Evolutionary conservation across 2,113 vertebrate genomes (phyloP).

Genomic region (Caranx melampygus): DNA sequence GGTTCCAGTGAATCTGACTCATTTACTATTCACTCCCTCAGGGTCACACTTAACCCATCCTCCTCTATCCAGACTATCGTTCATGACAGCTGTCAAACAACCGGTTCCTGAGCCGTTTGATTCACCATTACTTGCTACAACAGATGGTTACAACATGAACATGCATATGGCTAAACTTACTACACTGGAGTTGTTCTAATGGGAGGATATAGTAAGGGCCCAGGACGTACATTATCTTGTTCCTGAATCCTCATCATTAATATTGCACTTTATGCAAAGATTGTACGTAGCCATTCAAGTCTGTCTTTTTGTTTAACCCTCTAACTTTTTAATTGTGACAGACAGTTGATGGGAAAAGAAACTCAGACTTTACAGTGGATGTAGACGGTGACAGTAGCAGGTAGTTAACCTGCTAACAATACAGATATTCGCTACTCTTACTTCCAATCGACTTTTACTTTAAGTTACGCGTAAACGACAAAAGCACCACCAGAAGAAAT

Average conservation of each 20-base stretch:
- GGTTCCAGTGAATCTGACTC: slow-evolving; percentile 13
- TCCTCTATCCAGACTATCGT: background rate
- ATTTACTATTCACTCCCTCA: background rate
- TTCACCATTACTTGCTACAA: background rate
- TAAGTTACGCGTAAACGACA: background rate
- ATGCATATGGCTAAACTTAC: background rate
- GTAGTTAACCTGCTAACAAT: slow-evolving; percentile 59
- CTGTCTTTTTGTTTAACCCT: background rate
- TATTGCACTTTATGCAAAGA: background rate
- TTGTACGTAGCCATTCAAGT: background rate
- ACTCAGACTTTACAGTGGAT: background rate
- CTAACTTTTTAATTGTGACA: background rate
- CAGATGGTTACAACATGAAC: background rate
- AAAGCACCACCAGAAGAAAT: background rate
- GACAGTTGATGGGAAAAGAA: background rate
- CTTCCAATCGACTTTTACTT: background rate
- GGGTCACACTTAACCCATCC: background rate
- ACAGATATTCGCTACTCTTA: background rate
- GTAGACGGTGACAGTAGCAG: slow-evolving; percentile 46
- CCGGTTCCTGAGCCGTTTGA: background rate
- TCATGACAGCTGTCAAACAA: background rate
- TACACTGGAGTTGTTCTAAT: background rate
- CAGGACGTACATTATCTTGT: background rate
- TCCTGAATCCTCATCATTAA: background rate
- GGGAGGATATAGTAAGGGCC: background rate